Percentiles rank a stretch among this genome's conserved stretches.
Evolutionary conservation across 35 echinoderm and acorn worm species (phyloP).

Genomic region (Hemicentrotus pulcherrimus): DNA sequence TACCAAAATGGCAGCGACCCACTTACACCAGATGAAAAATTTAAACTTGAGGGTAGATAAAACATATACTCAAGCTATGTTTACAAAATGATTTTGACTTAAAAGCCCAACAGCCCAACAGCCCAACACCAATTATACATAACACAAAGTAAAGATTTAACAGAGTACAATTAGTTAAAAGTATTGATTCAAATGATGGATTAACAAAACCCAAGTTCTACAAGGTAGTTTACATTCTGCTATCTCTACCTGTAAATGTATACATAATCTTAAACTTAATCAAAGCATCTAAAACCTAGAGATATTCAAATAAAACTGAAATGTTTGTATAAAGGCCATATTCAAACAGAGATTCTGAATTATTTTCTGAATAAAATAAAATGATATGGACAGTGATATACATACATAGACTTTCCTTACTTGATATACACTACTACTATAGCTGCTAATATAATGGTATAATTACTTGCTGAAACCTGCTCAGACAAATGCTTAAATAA

Average conservation of each 20-base stretch:
- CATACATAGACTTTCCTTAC: neutral
- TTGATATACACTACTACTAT: neutral
- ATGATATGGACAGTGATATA: neutral
- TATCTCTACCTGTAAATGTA: neutral
- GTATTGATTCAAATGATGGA: neutral
- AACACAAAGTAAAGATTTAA: neutral
- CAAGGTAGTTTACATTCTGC: neutral
- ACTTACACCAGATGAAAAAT: neutral
- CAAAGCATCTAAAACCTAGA: neutral
- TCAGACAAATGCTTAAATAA: conserved; percentile 7
- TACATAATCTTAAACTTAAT: neutral
- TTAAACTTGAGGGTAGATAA: neutral
- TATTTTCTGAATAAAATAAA: neutral
- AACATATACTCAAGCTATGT: too few species aligned
- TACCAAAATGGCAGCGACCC: neutral
- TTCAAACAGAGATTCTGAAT: neutral
- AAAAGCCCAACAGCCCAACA: neutral
- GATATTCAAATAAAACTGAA: neutral
- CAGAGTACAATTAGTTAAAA: neutral
- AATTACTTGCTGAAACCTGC: neutral
- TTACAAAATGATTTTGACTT: neutral
- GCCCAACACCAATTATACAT: neutral
- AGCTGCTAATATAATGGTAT: neutral
- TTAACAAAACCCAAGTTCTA: neutral
- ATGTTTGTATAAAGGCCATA: neutral